Conservation (phyloP, 2,888 invertebrate genomes). For the Rhorus exstirpatorius region DNA sequence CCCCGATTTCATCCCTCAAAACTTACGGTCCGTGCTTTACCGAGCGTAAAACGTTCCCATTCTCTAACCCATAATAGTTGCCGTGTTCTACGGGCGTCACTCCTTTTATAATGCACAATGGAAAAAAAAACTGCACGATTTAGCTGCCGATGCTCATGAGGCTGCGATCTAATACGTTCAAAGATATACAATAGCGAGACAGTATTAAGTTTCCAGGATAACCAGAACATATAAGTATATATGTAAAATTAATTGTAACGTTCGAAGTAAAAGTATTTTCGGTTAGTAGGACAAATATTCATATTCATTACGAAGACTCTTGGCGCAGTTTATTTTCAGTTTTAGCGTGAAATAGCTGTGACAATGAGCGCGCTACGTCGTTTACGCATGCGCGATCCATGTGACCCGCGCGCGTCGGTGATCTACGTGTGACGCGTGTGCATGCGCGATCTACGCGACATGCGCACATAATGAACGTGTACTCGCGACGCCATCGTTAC, state of each 20-base stretch:
- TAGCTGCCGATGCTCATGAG: neutral
- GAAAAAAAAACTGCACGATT: constrained; percentile 33
- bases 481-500: too few relatives aligned
- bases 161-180: constrained; percentile 5
- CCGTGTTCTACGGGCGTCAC: constrained; percentile 76
- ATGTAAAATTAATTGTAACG: neutral
- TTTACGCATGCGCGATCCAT: too few relatives aligned
- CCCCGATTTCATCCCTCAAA: constrained; percentile 63
- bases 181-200: neutral
- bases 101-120: constrained; percentile 73
- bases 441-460: too few relatives aligned
- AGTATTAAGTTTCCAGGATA: too few relatives aligned
- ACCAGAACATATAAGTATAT: too few relatives aligned
- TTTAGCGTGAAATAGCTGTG: too few relatives aligned
- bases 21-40: constrained; percentile 79
- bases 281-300: neutral
- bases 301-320: neutral
- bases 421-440: too few relatives aligned
- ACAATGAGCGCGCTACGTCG: too few relatives aligned
- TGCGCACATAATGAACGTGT: too few relatives aligned
- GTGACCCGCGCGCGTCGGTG: too few relatives aligned
- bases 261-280: neutral
- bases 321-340: neutral
- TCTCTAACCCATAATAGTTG: constrained; percentile 81
- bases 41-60: constrained; percentile 84